Evolutionary conservation across 2,113 vertebrate genomes (phyloP).

Genomic region (Hassar affinis): DNA sequence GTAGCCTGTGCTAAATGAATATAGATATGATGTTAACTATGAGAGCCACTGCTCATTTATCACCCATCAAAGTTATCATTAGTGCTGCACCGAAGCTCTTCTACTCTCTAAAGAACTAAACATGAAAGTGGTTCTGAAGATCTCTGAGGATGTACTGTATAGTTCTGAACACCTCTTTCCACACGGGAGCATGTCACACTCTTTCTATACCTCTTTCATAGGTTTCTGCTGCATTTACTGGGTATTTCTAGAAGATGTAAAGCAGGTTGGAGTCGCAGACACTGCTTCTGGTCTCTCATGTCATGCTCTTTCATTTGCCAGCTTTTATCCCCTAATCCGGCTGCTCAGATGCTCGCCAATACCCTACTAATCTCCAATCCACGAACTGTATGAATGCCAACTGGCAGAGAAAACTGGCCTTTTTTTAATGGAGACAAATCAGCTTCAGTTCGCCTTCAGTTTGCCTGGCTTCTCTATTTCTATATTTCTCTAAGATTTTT

Average conservation of each 20-base stretch:
- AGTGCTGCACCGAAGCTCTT: not conserved
- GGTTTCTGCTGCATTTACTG: slow-evolving; percentile 43
- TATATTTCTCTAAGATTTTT: not conserved
- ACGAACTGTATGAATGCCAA: slow-evolving; percentile 28
- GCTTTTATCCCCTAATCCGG: slow-evolving; percentile 10
- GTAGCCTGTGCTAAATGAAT: slow-evolving; percentile 33
- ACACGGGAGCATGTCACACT: not conserved
- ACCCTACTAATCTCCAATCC: slow-evolving; percentile 25
- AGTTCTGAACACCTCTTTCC: not conserved
- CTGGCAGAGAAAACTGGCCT: not conserved
- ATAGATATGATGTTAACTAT: slow-evolving; percentile 21
- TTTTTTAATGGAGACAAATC: not conserved
- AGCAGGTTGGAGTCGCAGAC: slow-evolving; percentile 20
- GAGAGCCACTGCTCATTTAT: slow-evolving; percentile 20
- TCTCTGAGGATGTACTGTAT: not conserved
- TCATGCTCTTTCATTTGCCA: slow-evolving; percentile 25
- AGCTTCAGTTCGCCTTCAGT: not conserved
- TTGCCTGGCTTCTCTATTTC: not conserved
- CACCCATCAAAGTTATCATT: slow-evolving; percentile 8
- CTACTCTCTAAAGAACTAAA: not conserved
- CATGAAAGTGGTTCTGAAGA: not conserved
- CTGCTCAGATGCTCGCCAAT: slow-evolving; percentile 20
- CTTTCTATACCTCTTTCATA: slow-evolving; percentile 59
- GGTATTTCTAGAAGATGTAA: slow-evolving; percentile 28
- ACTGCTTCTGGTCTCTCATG: not conserved